phyloP scores from a whole-genome alignment of 2,113 vertebrate genomes.

The Oceanites oceanicus region DNA sequence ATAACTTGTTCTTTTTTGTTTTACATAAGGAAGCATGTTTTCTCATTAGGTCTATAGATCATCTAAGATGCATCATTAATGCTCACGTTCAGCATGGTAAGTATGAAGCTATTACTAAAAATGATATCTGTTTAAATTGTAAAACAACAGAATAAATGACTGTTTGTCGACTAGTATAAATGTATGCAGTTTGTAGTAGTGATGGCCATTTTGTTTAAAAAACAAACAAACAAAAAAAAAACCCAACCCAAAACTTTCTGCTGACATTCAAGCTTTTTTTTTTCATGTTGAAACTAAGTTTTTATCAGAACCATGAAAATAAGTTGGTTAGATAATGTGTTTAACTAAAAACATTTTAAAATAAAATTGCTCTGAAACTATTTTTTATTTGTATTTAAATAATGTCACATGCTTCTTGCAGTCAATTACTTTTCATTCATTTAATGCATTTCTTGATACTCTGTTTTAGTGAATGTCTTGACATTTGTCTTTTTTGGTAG shows the following conservation, averaged over 20 bases:
- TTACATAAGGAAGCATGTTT: slow-evolving; percentile 83
- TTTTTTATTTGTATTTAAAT: neutral
- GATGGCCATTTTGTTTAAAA: neutral
- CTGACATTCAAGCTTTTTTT: neutral
- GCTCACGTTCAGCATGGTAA: slow-evolving; percentile 91
- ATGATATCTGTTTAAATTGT: neutral
- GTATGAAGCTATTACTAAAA: slow-evolving; percentile 8
- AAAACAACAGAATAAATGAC: neutral
- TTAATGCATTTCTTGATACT: neutral
- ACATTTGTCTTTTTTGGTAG: neutral
- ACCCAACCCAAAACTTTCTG: neutral
- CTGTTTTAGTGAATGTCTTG: neutral
- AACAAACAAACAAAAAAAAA: neutral
- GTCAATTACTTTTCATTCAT: neutral
- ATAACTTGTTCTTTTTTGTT: neutral
- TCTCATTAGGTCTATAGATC: slow-evolving; percentile 86
- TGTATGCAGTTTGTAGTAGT: neutral
- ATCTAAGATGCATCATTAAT: slow-evolving; percentile 85
- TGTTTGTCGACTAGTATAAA: neutral
- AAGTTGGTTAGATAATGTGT: neutral
- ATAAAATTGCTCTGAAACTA: neutral
- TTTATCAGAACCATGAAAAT: neutral
- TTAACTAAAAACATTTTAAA: neutral
- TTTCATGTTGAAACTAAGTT: neutral
- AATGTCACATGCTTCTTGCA: neutral